Evolutionary conservation across 53 echinoderm and acorn worm genomes (phyloP).

Genomic region (Hippasteria phrygiana): DNA sequence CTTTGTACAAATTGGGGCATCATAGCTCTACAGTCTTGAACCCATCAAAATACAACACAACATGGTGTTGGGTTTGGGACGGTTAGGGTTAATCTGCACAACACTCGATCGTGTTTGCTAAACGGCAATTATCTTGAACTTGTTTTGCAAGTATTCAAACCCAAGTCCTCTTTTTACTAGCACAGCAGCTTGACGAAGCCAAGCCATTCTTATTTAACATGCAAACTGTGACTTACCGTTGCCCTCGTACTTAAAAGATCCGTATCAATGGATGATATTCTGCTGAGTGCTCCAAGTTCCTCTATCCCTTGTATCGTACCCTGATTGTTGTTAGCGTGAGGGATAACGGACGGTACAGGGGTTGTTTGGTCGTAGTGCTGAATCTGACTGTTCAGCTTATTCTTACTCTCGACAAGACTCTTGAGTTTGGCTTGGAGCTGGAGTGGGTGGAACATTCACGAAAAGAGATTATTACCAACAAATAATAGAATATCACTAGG

Average conservation of each 20-base stretch:
- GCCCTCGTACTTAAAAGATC: constrained; percentile 84
- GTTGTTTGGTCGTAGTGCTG: constrained; percentile 70
- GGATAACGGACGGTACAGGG: neutral
- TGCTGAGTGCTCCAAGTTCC: constrained; percentile 65
- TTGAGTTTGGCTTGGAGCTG: constrained; percentile 87
- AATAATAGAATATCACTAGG: neutral
- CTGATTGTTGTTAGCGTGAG: constrained; percentile 58
- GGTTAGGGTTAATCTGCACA: no score
- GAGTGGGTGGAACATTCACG: neutral
- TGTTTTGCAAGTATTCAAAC: no score
- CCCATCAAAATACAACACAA: no score
- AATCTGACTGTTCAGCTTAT: constrained; percentile 77
- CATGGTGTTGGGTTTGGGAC: no score
- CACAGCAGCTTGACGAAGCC: no score
- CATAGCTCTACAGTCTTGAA: no score
- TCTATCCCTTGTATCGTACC: constrained; percentile 69
- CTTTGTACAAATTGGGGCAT: no score
- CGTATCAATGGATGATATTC: constrained; percentile 54
- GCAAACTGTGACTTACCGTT: constrained; percentile 67
- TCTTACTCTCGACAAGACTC: constrained; percentile 80
- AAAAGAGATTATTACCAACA: neutral
- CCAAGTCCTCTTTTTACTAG: no score
- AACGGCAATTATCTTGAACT: no score
- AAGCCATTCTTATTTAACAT: no score
- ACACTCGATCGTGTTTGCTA: no score